Base-by-base conservation (phyloP, 2,888 invertebrate genomes). In the Drosophila austrosaltans region DNA sequence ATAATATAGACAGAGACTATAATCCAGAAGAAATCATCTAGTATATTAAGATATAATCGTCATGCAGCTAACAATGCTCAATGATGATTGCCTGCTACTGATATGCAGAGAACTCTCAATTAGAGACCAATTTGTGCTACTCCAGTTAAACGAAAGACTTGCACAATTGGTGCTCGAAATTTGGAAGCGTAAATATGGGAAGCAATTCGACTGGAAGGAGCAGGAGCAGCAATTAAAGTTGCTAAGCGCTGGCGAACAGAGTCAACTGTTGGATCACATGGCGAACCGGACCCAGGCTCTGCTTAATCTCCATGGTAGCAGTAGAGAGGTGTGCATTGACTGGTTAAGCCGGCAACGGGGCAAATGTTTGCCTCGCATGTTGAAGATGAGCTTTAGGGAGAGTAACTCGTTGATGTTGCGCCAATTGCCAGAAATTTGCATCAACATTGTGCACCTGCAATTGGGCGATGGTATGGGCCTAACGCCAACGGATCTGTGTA, bases 41-140 rank as follows among this genome's bases (percentile, higher is more conserved):
- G 5, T 16, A 16, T 16, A 16, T 16, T 16, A 28, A 28, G 4
- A 3, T 28, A 28, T 28, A 3, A 28, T 30, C 30, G 10, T 48
- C 25, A 48, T 48, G 48, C 22, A 25, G 42, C 66, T 82, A 63
- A 77, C 76, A 48, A 66, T 56, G 12, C 71, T 86, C 36, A 78
- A 86, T 62, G 87, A 86, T 36, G 85, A 86, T 69, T 88, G 86
- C 54, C 72, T 86, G 66, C 54, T 81, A 57, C 42, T 88, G 61
- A 88, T 86, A 71, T 86, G 80, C 63, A 61, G 32, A 2, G 54
- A 74, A 39, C 72, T 87, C 2, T 32, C 72, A 39, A 68, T 87
- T 48, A 66, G 61, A 42, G 86, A 86, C 42, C 86, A 89, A 54
- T 77, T 80, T 59, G 63, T 65, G 36, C 12, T 89, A 44, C 44